Conservation (phyloP, 35 echinoderm and acorn worm species). For the Lytechinus pictus region DNA sequence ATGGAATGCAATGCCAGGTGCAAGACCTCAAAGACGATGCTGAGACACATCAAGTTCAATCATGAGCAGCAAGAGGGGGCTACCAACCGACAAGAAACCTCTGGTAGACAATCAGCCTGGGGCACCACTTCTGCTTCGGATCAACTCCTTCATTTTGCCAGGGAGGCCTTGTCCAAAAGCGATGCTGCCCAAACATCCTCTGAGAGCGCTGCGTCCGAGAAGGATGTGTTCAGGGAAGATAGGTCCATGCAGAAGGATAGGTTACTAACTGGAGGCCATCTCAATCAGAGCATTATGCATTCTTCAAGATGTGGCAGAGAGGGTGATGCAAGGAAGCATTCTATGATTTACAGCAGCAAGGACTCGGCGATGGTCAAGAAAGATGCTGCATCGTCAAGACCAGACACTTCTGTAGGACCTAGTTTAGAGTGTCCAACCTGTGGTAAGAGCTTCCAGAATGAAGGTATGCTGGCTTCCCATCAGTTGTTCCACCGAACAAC, state of each 20-base stretch:
- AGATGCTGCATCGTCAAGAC: neutral
- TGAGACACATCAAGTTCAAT: slow-evolving; percentile 2
- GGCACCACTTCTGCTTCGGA: neutral
- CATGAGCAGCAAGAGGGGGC: neutral
- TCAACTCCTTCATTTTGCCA: neutral
- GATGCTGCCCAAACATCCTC: neutral
- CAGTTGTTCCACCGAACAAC: neutral
- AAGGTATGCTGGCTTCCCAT: neutral
- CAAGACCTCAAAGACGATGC: neutral
- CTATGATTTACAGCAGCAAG: too few relatives aligned
- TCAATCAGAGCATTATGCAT: neutral
- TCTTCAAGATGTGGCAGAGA: neutral
- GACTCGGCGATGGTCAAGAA: neutral
- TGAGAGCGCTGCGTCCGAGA: neutral
- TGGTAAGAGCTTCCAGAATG: neutral
- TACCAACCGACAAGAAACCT: neutral
- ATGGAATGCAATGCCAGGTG: neutral
- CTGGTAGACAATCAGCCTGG: neutral
- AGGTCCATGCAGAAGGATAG: neutral
- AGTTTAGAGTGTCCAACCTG: neutral
- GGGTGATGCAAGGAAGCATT: neutral
- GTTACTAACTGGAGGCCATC: neutral
- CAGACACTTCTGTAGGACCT: neutral
- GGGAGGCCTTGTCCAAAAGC: neutral
- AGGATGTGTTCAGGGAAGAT: neutral